Conservation (phyloP, 2,797 vertebrate genomes). For the Oceanodroma leucorhoa region DNA sequence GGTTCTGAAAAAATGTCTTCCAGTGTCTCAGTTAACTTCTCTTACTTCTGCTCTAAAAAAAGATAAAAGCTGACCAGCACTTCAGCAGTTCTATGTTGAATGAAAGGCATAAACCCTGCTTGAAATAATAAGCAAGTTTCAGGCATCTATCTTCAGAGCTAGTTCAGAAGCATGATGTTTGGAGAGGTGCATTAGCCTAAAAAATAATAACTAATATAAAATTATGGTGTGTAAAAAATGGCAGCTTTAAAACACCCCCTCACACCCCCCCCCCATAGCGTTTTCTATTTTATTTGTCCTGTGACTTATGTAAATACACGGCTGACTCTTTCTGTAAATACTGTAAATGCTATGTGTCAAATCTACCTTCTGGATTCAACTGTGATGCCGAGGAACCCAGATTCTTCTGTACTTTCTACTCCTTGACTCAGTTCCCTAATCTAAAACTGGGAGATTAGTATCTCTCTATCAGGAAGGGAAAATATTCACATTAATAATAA, state of each 20-base stretch:
- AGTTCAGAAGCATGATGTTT: not conserved
- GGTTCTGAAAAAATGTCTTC: not conserved
- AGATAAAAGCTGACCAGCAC: not conserved
- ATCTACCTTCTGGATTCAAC: not conserved
- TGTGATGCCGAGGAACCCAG: not conserved
- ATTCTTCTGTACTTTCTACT: not conserved
- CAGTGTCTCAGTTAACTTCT: not conserved
- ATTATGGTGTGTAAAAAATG: not conserved
- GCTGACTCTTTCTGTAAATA: not conserved
- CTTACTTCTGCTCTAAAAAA: not conserved
- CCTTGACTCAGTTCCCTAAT: not conserved
- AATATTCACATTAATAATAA: not conserved
- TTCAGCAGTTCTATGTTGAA: not conserved
- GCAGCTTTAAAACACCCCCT: not conserved
- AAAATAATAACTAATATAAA: not conserved
- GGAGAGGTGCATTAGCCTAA: not conserved
- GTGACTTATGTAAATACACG: not conserved
- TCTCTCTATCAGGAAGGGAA: not conserved
- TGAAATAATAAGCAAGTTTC: not conserved
- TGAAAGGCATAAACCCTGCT: not conserved
- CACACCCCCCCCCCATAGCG: accelerated
- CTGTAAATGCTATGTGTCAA: not conserved
- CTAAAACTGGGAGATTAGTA: not conserved
- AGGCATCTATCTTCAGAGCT: not conserved
- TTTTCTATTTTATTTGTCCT: not conserved